Evolutionary conservation across 1,140 invertebrate genomes (phyloP).

Genomic region (Stegodyphus dumicola): DNA sequence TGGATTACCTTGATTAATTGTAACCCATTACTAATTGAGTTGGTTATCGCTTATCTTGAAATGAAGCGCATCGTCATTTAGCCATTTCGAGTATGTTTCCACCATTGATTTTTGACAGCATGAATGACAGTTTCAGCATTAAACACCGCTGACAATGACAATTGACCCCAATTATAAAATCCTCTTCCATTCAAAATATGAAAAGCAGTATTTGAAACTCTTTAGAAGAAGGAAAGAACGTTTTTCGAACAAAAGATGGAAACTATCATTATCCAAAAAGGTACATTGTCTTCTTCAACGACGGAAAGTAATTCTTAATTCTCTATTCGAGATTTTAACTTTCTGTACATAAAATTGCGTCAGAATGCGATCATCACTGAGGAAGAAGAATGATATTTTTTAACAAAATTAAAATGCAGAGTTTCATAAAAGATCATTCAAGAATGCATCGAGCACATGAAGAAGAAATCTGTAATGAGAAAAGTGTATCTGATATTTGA

Average conservation of each 20-base stretch:
- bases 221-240: background rate
- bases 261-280: background rate
- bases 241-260: background rate
- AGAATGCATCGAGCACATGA: too few relatives aligned
- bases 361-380: too few relatives aligned
- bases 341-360: too few relatives aligned
- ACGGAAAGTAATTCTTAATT: too few relatives aligned
- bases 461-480: too few relatives aligned
- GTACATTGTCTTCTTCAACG: too few relatives aligned
- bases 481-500: too few relatives aligned
- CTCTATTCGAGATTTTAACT: too few relatives aligned
- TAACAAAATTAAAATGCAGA: too few relatives aligned
- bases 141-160: slow-evolving; percentile 4
- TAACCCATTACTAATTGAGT: slow-evolving; percentile 34
- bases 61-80: slow-evolving; percentile 2
- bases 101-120: slow-evolving; percentile 33
- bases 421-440: too few relatives aligned
- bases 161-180: slow-evolving; percentile 25
- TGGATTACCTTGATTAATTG: slow-evolving; percentile 31
- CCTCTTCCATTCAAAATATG: background rate
- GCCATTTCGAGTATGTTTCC: slow-evolving; percentile 2
- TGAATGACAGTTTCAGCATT: slow-evolving; percentile 6
- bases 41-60: slow-evolving; percentile 22
- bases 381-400: too few relatives aligned
- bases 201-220: background rate